Base-by-base conservation (phyloP, 2,888 invertebrate genomes). In the Leptarthrus brevirostris region DNA sequence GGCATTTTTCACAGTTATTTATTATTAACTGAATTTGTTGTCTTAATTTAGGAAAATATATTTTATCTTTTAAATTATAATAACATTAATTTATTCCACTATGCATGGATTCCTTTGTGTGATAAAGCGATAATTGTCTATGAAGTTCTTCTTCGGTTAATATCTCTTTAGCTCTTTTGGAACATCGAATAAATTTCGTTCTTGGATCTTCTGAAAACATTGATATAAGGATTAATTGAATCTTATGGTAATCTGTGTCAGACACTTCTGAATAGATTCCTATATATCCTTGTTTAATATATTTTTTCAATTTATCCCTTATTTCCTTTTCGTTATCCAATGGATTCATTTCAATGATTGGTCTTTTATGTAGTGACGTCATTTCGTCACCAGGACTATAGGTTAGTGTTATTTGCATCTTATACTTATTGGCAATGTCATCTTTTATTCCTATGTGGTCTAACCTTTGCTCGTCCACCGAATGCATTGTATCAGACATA, bases 381-480 rank as follows among this genome's bases (percentile, higher is more conserved):
- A n/a, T n/a, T n/a, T 47, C 47, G n/a, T 54, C 58, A 22, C 8
- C 30, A 36, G 49, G 54, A 70, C 52, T 75, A 40, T 77, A 76
- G 3, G 74, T 74, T 64, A 78, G 58, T 30, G 76, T 76, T 16
- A 77, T 69, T 47, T 77, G 77, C 8, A 72, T 76, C 64, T 64
- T 76, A 52, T 75, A 76, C 72, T 75, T 77, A 54, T 77, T 76
- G 20, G 74, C 61, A 8, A 75, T 76, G 20, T 75, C 77, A 16
- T 75, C 73, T 34, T 44, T 73, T 14, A 77, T 76, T 64, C 74
- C 66, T 53, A 77, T 73, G 52, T 74, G 71, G 47, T 76, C 74
- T 72, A 76, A 49, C 22, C 26, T 18, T 44, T 76, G 74, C 53
- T 76, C 76, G 10, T 76, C 74, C 18, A 66, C 64, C 5, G 76